Conservation (phyloP, 2,888 invertebrate species). For the Diabrotica balteata region DNA sequence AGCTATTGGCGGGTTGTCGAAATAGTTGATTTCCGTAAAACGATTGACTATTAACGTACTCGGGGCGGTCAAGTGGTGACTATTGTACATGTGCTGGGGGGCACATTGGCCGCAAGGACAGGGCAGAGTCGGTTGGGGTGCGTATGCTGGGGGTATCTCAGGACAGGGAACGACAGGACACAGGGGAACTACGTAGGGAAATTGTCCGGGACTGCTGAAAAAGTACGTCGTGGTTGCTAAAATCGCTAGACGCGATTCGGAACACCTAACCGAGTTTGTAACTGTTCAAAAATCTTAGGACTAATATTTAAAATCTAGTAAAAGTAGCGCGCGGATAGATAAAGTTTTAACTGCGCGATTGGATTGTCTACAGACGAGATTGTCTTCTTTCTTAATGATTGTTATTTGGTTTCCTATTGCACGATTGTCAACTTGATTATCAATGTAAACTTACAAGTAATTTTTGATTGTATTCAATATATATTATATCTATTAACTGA, state of each 20-base stretch:
- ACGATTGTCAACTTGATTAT: slow-evolving; percentile 53
- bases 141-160: slow-evolving; percentile 55
- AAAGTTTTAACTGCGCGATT: not conserved
- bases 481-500: slow-evolving; percentile 18
- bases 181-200: slow-evolving; percentile 62
- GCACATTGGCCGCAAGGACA: slow-evolving; percentile 67
- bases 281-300: too few species aligned
- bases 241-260: slow-evolving; percentile 20
- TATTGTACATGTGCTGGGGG: slow-evolving; percentile 60
- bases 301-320: slow-evolving; percentile 2
- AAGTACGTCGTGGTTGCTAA: slow-evolving; percentile 61
- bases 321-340: slow-evolving; percentile 21
- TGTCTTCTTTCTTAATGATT: slow-evolving; percentile 36
- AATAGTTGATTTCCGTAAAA: slow-evolving; percentile 62
- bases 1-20: slow-evolving; percentile 55
- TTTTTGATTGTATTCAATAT: slow-evolving; percentile 29
- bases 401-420: slow-evolving; percentile 54
- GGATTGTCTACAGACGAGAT: slow-evolving; percentile 39
- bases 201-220: slow-evolving; percentile 60
- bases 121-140: slow-evolving; percentile 62
- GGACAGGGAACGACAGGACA: slow-evolving; percentile 57
- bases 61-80: slow-evolving; percentile 43
- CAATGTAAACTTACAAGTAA: slow-evolving; percentile 31
- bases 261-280: slow-evolving; percentile 17
- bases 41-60: slow-evolving; percentile 61